phyloP scores from a whole-genome alignment of 1,140 invertebrate species.

The Lepeophtheirus salmonis region DNA sequence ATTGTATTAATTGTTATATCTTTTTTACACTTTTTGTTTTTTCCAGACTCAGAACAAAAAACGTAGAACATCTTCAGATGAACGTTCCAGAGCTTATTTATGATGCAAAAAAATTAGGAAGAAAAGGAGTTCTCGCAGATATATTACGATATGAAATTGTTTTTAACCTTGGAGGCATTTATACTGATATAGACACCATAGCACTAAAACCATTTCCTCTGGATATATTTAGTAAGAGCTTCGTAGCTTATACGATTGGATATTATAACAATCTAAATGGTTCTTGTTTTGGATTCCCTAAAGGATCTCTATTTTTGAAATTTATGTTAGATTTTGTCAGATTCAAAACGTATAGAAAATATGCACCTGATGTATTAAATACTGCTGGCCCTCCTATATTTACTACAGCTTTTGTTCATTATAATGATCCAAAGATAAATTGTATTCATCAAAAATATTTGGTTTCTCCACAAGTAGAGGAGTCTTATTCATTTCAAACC shows the following conservation, averaged over 20 bases:
- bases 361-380: background rate
- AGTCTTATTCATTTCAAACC: background rate
- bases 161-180: background rate
- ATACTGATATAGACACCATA: background rate
- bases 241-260: background rate
- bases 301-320: background rate
- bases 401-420: background rate
- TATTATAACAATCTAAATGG: background rate
- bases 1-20: no score
- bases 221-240: background rate
- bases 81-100: background rate
- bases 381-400: background rate
- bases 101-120: background rate
- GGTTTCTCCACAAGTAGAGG: background rate
- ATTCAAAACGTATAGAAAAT: background rate
- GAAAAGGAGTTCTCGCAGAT: background rate
- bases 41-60: background rate
- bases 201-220: background rate
- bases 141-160: background rate
- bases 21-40: background rate
- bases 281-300: background rate
- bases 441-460: background rate
- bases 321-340: background rate
- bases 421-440: background rate
- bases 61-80: background rate